Base-by-base conservation (phyloP, 2,113 vertebrate genomes). In the Cisticola juncidis region DNA sequence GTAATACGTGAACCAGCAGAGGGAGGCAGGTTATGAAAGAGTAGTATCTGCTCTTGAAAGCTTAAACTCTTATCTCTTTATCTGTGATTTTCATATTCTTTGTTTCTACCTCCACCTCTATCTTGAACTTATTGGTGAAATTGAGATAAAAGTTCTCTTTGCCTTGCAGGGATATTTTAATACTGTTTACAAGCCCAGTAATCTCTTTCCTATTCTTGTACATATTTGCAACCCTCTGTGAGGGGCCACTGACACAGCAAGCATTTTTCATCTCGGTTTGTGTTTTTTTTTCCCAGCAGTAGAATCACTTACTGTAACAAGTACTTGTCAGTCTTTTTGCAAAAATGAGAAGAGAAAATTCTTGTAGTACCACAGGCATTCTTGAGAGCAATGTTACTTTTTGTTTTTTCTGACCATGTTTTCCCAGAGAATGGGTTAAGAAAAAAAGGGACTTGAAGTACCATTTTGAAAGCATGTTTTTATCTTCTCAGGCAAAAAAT, bases 191-290 rank as follows among this genome's bases (percentile, higher is more conserved):
- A 88, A 24, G 22, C 12, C 5, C 26, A 76, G 14, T 36, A 26
- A 70, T 61, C 8, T 48, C 20, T 25, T 76, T 72, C 16, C 25
- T 29, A 22, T 19, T 81, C 25, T 31, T 47, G 25, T 6, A 33
- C 0, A 0, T 19, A 48, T 88, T 78, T 62, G 42, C 56, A 70
- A 31, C 11, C 5, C 42, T 29, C 69, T 28, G 0, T 13, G 10
- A 74, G 31, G n/a, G 26, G 24, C 29, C 47, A 92, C 23, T 44
- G 21, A 82, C 38, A 50, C 11, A 78, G n/a, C 29, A 82, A 86
- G 47, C 36, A 42, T 35, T 51, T 76, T 44, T 70, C 42, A 47
- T 31, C 36, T 29, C 14, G 24, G 18, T 51, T n/a, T 51, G 35
- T 42, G 42, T 12, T 44, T 57, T 73, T 44, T 22, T 16, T 51